phyloP scores from a whole-genome alignment of 2,888 invertebrate genomes.

The Myathropa florea region DNA sequence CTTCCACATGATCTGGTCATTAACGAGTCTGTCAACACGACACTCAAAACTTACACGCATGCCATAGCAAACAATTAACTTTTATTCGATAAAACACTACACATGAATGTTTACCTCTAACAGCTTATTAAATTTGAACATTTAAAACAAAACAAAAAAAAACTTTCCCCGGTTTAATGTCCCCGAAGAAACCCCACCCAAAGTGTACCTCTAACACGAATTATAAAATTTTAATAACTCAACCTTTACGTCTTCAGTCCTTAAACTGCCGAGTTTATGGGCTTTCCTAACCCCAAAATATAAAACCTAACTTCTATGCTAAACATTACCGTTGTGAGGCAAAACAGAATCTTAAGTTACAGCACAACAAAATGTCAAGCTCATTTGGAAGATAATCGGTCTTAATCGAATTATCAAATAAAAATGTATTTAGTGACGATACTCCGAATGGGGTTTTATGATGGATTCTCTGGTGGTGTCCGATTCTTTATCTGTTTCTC shows the following conservation, averaged over 20 bases:
- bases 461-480: neutral
- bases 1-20: conserved; percentile 8
- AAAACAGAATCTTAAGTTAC: neutral
- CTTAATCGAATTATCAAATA: neutral
- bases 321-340: neutral
- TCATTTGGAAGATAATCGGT: conserved; percentile 19
- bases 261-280: neutral
- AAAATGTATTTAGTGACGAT: neutral
- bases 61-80: conserved; percentile 34
- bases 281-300: neutral
- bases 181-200: conserved; percentile 9
- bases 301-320: neutral
- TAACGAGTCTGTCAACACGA: conserved; percentile 26
- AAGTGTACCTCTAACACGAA: neutral
- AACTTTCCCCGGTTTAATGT: conserved; percentile 17
- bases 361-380: conserved; percentile 24
- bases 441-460: conserved; percentile 10
- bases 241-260: neutral
- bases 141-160: neutral
- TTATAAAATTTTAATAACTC: conserved; percentile 7
- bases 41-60: neutral
- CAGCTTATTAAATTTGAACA: conserved; percentile 21
- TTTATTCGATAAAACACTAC: conserved; percentile 15
- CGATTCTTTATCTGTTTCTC: no score
- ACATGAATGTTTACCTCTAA: neutral